Conservation (phyloP, 2,113 vertebrate genomes). For the Accipiter virgatus region DNA sequence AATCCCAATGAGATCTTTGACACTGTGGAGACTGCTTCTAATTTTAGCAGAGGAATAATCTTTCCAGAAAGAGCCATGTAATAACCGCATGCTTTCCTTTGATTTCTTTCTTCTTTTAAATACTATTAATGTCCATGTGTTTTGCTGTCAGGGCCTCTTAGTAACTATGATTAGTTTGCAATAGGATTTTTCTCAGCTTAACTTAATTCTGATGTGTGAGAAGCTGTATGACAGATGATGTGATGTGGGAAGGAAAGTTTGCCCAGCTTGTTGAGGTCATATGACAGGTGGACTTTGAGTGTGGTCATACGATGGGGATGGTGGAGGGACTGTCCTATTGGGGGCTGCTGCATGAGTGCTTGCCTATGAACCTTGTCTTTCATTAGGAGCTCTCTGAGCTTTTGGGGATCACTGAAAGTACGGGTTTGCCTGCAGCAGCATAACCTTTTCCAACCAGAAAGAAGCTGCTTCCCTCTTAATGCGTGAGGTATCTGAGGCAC, state of each 20-base stretch:
- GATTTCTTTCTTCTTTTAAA: background rate
- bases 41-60: background rate
- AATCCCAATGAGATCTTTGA: background rate
- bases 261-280: background rate
- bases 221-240: background rate
- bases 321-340: background rate
- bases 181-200: background rate
- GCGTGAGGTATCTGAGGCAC: accelerated
- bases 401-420: background rate
- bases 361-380: background rate
- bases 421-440: background rate
- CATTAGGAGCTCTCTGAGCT: background rate
- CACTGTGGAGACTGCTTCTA: background rate
- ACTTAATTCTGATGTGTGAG: background rate
- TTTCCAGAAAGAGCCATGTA: background rate
- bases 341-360: background rate
- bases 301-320: accelerated
- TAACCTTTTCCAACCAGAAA: background rate
- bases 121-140: background rate
- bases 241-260: background rate
- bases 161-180: background rate
- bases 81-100: background rate
- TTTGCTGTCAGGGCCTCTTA: background rate
- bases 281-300: background rate
- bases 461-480: background rate